Percentiles rank a stretch among this genome's conserved stretches.
phyloP scores from a whole-genome alignment of 2,888 invertebrate species.

The Siphlonurus alternatus region DNA sequence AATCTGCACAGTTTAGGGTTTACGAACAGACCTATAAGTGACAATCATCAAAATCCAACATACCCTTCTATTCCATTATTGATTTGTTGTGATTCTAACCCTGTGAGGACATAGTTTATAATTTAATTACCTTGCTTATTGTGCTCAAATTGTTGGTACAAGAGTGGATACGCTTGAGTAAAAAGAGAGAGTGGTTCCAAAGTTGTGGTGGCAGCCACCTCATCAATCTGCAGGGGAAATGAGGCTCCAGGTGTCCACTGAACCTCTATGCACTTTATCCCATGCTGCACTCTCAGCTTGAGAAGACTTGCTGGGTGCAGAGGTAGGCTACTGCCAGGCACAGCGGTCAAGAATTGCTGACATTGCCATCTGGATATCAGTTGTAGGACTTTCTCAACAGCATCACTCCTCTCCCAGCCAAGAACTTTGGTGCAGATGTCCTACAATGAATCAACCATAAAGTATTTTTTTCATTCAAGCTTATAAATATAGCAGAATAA shows the following conservation, averaged over 20 bases:
- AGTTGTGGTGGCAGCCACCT: conserved; percentile 38
- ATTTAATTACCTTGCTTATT: not conserved
- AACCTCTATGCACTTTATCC: not conserved
- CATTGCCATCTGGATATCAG: conserved; percentile 18
- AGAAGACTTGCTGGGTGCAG: not conserved
- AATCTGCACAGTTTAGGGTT: no score
- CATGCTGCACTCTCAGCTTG: not conserved
- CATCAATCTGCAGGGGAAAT: conserved; percentile 20
- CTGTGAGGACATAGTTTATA: no score
- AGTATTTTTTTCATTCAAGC: no score
- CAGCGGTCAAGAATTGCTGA: not conserved
- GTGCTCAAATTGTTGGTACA: conserved; percentile 37
- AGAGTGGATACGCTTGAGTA: conserved; percentile 39
- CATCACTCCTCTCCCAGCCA: not conserved
- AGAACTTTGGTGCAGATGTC: conserved; percentile 3
- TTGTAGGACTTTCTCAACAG: conserved; percentile 6
- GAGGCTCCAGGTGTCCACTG: not conserved
- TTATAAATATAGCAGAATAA: no score
- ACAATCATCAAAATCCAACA: no score
- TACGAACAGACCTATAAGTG: no score
- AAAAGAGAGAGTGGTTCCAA: conserved; percentile 50
- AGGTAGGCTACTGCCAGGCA: not conserved
- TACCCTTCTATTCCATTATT: no score
- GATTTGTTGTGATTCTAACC: no score
- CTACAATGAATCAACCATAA: no score